Conservation (phyloP, 1,140 invertebrate species). For the Zaprionus vittiger region DNA sequence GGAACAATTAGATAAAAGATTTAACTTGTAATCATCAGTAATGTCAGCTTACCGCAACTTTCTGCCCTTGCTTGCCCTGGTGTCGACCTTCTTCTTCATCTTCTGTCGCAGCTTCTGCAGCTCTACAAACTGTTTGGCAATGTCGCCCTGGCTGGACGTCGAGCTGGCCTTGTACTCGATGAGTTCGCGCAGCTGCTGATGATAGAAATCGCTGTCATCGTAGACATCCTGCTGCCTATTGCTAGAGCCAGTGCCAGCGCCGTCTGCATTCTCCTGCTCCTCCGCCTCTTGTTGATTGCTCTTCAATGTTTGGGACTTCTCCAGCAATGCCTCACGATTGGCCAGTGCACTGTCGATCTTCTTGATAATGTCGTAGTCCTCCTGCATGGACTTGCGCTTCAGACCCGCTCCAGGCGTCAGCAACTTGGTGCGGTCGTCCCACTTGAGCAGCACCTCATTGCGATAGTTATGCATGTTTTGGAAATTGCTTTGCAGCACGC, state of each 20-base stretch:
- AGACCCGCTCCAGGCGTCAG: conserved; percentile 87
- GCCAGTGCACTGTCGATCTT: conserved; percentile 94
- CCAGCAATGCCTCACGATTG: conserved; percentile 91
- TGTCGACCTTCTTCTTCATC: conserved; percentile 96
- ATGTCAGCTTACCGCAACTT: conserved; percentile 87
- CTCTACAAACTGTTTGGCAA: conserved; percentile 94
- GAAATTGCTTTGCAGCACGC: conserved; percentile 87
- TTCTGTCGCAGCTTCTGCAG: conserved; percentile 95
- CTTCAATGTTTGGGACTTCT: conserved; percentile 92
- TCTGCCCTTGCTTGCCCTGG: conserved; percentile 95
- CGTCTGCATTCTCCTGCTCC: conserved; percentile 47
- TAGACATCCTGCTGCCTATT: conserved; percentile 90
- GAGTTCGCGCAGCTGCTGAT: conserved; percentile 94
- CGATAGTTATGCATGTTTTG: conserved; percentile 89
- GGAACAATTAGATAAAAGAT: not conserved
- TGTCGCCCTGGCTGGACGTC: conserved; percentile 91
- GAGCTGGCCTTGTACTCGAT: conserved; percentile 95
- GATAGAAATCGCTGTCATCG: conserved; percentile 99
- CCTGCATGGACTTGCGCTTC: conserved; percentile 87
- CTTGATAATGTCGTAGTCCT: conserved; percentile 91
- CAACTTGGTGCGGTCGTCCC: conserved; percentile 95
- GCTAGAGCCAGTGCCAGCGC: conserved; percentile 85
- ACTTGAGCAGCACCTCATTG: conserved; percentile 93
- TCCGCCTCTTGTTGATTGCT: conserved; percentile 87
- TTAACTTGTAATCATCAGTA: not conserved